Evolutionary conservation across 2,888 invertebrate genomes (phyloP), one percentile per base, ranked within the genome.

Genomic region (Heliconius ismenius): DNA sequence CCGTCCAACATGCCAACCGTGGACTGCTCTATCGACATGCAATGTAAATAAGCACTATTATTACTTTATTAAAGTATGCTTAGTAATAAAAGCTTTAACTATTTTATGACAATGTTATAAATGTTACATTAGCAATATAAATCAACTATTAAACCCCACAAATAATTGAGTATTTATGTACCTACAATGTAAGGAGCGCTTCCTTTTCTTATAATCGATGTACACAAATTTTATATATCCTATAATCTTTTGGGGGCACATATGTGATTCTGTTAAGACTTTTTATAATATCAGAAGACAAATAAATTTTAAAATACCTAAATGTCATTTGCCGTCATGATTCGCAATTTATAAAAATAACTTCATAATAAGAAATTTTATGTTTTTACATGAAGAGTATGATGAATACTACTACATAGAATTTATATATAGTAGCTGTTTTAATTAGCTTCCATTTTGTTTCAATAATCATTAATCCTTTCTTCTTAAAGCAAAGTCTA

Each of bases 1-100:
- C 88, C 88, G 26, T 87, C 91, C 72, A 86, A 84, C 82, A 84
- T 90, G 76, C 88, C 92, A 82, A 90, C 84, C 81, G 89, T 91
- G 79, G 94, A 94, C 88, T 92, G 90, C 86, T 89, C 92, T 76
- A 88, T 92, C 83, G 93, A 93, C 83, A 91, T 94, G 86, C 93
- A 93, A 91, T 94, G 94, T 94, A 93, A 93, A 75, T 80, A 75
- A 39, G 18, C 43, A 32, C 64, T 62, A 24, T 36, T 65, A 21
- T 15, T 18, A 65, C 10, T 39, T 69, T 32, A 68, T 26, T 54
- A 28, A 13, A n/a, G 28, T n/a, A n/a, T n/a, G n/a, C n/a, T 28
- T 67, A 26, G 60, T 24, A 13, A 24, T 60, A 13, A 24, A 24
- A n/a, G 21, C 58, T 10, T 4, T 24, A n/a, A 60, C 10, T 60